These are phyloP conservation scores for Plutella xylostella DNA, from an alignment of 2,888 invertebrate species.

Conservation along the genomic window DNA sequence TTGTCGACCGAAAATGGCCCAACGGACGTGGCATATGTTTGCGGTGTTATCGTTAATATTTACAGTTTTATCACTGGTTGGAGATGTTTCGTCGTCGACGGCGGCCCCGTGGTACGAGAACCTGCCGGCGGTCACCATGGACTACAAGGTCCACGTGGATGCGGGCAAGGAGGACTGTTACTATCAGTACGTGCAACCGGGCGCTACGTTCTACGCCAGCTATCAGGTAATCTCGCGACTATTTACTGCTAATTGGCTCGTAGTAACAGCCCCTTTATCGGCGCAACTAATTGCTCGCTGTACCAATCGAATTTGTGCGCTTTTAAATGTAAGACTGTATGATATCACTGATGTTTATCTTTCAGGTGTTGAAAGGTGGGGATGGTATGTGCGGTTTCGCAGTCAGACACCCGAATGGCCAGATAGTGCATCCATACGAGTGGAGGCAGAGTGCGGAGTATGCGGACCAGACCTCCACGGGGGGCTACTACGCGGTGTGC, in stretches of 20 bases:
- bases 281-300: too few relatives aligned
- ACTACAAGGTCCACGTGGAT: constrained; percentile 94
- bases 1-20: constrained; percentile 42
- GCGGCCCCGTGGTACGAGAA: constrained; percentile 84
- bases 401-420: constrained; percentile 85
- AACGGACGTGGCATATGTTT: constrained; percentile 66
- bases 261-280: too few relatives aligned
- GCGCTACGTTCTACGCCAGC: constrained; percentile 93
- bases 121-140: constrained; percentile 93
- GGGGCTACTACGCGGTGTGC: constrained; percentile 91
- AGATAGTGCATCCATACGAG: constrained; percentile 89
- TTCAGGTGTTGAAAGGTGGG: constrained; percentile 89
- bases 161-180: constrained; percentile 96
- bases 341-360: constrained; percentile 20
- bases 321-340: too few relatives aligned
- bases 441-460: constrained; percentile 93
- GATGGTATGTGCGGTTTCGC: constrained; percentile 96
- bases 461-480: constrained; percentile 82
- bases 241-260: too few relatives aligned
- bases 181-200: constrained; percentile 92
- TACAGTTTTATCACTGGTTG: constrained; percentile 60
- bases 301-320: too few relatives aligned
- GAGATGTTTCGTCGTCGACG: constrained; percentile 60
- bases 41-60: constrained; percentile 53
- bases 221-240: constrained; percentile 91